Base-by-base conservation (phyloP, 37 sponge, comb jelly and placozoan genomes). In the Aphrocallistes beatrix region DNA sequence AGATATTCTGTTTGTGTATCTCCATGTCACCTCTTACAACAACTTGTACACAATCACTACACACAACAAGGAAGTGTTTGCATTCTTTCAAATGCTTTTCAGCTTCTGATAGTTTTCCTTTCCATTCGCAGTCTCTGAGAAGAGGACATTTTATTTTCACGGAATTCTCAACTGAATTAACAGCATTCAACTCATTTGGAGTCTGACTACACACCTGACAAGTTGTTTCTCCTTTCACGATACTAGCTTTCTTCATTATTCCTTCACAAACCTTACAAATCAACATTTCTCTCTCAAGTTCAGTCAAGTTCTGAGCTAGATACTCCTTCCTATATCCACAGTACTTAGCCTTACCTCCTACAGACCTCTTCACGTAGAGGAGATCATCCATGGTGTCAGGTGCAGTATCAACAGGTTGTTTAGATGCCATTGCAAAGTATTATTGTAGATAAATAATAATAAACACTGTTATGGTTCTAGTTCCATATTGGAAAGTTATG, bases 341-440 rank as follows among this genome's bases (percentile, higher is more conserved):
- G 34, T 60, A 28, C 32, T 32, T 3, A 25, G 3, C 3, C 34
- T 60, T 60, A 19, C 75, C 75, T 60, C n/a, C n/a, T 6, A 32
- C 34, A 13, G 34, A 19, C 8, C 3, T 60, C 75, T 60, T 60
- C 8, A 60, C 75, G n/a, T 60, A 60, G 8, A 60, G 75, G 1
- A 60, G 8, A 28, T 60, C 75, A 32, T 60, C 75, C n/a, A 21
- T 60, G 75, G 6, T 60, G 75, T 60, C 75, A 60, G 75, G 75
- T 60, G 3, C 28, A 6, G 8, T 21, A n/a, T n/a, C n/a, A n/a
- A n/a, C n/a, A 19, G 34, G 32, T 60, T 25, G 75, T 60, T 60
- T 60, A 19, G 75, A 60, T 60, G 75, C 75, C 75, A 60, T 60
- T 21, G n/a, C n/a, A n/a, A n/a, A n/a, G n/a, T n/a, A n/a, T n/a